Conservation (phyloP, 1,140 invertebrate species). For the Rhyzopertha dominica region DNA sequence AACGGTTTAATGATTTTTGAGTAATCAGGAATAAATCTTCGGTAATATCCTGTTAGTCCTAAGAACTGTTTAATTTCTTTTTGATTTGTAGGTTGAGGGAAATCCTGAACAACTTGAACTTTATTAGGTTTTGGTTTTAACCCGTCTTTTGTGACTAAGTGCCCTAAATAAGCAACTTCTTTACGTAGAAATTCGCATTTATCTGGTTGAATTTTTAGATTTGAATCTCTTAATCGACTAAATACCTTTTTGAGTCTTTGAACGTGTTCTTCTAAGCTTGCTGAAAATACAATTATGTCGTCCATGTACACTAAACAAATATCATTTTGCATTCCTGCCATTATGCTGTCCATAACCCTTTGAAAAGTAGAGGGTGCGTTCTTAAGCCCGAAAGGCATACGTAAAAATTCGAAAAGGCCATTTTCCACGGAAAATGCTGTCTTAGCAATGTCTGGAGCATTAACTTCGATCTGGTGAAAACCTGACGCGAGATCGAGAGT, state of each 20-base stretch:
- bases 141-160: constrained; percentile 42
- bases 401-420: constrained; percentile 5
- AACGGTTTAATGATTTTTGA: constrained; percentile 39
- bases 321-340: constrained; percentile 33
- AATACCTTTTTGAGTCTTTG: constrained; percentile 36
- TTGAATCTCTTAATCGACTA: constrained; percentile 26
- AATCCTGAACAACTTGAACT: constrained; percentile 38
- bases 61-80: constrained; percentile 45
- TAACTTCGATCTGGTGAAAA: too few species aligned
- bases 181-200: constrained; percentile 45
- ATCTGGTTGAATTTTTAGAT: constrained; percentile 41
- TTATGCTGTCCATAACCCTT: constrained; percentile 36
- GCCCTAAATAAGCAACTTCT: constrained; percentile 47
- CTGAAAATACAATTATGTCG: constrained; percentile 41
- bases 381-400: constrained; percentile 40
- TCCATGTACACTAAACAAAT: constrained; percentile 41
- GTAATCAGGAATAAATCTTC: constrained; percentile 44
- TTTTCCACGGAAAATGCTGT: too few species aligned
- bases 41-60: constrained; percentile 45
- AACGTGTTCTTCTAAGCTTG: constrained; percentile 36
- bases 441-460: too few species aligned
- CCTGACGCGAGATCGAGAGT: too few species aligned
- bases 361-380: constrained; percentile 37
- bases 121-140: constrained; percentile 44
- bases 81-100: constrained; percentile 37